These are phyloP conservation scores for Atta colombica DNA, from an alignment of 1,140 invertebrate species.

Conservation along the genomic window DNA sequence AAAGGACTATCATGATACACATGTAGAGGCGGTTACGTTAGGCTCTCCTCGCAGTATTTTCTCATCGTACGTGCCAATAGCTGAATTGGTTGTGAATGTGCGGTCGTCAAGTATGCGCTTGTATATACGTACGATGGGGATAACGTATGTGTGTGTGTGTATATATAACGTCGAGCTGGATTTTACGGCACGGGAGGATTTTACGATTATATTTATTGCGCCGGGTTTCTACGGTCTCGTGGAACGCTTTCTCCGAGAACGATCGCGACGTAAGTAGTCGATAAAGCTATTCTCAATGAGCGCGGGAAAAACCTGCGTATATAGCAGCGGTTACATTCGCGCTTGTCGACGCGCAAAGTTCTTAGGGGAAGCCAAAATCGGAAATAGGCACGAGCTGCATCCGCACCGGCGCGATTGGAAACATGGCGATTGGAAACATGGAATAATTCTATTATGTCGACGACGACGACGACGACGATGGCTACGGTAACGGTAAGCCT, in stretches of 20 bases:
- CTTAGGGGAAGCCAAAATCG: background rate
- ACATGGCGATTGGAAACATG: constrained; percentile 18
- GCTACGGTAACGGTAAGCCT: constrained; percentile 20
- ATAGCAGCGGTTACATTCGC: constrained; percentile 65
- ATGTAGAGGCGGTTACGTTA: constrained; percentile 64
- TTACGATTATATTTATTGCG: constrained; percentile 82
- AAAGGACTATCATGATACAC: constrained; percentile 61
- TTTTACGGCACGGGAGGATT: constrained; percentile 75
- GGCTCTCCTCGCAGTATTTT: constrained; percentile 74
- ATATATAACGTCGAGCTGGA: constrained; percentile 63
- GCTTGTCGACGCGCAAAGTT: constrained; percentile 42
- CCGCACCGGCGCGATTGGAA: constrained; percentile 17
- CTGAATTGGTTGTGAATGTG: background rate
- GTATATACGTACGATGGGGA: background rate
- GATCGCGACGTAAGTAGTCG: constrained; percentile 81
- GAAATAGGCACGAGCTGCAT: background rate
- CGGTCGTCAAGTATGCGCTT: background rate
- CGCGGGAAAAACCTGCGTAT: constrained; percentile 73
- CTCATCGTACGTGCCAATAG: constrained; percentile 78
- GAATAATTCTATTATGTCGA: constrained; percentile 32
- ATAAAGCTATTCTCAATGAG: constrained; percentile 82
- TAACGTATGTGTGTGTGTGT: too few relatives aligned
- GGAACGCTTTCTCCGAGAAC: constrained; percentile 74
- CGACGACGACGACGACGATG: background rate
- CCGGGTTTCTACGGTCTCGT: constrained; percentile 54